Percentiles rank a stretch among this genome's conserved stretches.
phyloP scores from a whole-genome alignment of 2,113 vertebrate genomes.

The Manacus vitellinus region DNA sequence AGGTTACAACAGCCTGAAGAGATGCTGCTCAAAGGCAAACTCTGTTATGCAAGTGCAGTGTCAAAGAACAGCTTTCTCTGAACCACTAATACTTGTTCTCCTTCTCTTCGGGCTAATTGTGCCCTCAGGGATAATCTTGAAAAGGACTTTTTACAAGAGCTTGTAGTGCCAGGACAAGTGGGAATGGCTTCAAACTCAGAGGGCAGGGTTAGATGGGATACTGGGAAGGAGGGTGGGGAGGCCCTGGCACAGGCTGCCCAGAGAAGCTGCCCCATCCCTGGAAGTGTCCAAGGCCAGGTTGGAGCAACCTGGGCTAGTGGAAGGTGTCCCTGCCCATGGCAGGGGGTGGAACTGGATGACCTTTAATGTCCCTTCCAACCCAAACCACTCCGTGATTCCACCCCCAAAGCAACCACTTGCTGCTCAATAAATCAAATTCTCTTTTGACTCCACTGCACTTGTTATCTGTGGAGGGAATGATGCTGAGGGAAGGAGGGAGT shows the following conservation, averaged over 20 bases:
- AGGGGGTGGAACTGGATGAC: neutral
- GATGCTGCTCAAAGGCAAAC: neutral
- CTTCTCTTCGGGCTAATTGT: constrained; percentile 27
- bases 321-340: neutral
- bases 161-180: neutral
- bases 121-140: neutral
- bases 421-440: neutral
- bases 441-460: neutral
- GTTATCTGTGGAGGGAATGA: neutral
- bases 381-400: neutral
- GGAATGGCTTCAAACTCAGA: neutral
- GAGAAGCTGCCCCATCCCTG: neutral
- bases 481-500: neutral
- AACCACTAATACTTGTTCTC: neutral
- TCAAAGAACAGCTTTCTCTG: neutral
- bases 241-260: neutral
- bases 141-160: neutral
- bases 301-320: neutral
- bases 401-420: neutral
- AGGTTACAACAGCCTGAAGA: neutral
- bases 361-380: neutral
- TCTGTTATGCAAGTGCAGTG: neutral
- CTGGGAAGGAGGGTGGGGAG: neutral
- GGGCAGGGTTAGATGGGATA: neutral
- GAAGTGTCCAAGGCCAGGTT: neutral